Evolutionary conservation across 2,113 vertebrate species (phyloP).

Genomic region (Gambusia holbrooki): DNA sequence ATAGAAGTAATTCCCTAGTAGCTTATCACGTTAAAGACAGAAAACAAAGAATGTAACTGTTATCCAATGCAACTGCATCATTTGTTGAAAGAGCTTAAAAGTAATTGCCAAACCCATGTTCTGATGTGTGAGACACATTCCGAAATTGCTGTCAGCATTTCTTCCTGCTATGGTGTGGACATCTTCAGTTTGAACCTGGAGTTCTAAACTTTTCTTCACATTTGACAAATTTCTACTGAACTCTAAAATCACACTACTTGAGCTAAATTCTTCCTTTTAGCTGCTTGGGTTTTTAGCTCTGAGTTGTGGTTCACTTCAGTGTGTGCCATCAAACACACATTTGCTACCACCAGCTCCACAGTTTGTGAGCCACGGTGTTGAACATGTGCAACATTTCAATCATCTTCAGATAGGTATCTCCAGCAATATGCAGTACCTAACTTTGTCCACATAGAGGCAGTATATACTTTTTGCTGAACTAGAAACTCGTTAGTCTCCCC

Average conservation of each 20-base stretch:
- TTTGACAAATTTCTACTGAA: background rate
- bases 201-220: background rate
- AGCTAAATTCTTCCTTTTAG: too few species aligned
- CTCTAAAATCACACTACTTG: background rate
- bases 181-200: background rate
- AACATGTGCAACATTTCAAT: background rate
- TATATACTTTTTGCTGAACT: slow-evolving; percentile 3
- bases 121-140: too few species aligned
- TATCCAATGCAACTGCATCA: background rate
- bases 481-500: background rate
- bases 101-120: too few species aligned
- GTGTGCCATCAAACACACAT: background rate
- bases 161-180: background rate
- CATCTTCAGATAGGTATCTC: background rate
- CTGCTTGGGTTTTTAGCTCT: too few species aligned
- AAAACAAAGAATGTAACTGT: background rate
- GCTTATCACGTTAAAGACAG: background rate
- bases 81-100: background rate
- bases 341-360: background rate
- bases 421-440: slow-evolving; percentile 5
- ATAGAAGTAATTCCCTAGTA: background rate
- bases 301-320: too few species aligned
- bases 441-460: slow-evolving; percentile 40
- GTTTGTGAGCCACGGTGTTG: background rate
- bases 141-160: background rate